Evolutionary conservation across 2,113 vertebrate genomes (phyloP), one percentile per base, ranked within the genome.

Genomic region (Fukomys damarensis): DNA sequence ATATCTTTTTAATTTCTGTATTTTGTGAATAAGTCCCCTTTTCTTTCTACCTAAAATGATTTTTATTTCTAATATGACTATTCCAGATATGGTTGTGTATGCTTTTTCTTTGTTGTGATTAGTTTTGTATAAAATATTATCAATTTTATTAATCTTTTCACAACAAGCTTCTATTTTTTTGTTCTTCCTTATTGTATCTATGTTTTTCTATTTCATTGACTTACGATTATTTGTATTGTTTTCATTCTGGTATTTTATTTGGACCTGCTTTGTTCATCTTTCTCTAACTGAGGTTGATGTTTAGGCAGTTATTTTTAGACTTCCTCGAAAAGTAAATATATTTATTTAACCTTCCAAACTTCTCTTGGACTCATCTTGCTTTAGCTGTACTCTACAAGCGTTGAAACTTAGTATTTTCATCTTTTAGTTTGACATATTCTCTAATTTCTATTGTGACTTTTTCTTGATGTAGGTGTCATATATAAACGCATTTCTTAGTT

Each of bases 371-470:
- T 68, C 7, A 7, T 41, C n/a, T 72, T 84, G 35, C 16, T 84
- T 56, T 35, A 83, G 32, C 6, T 86, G 38, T 11, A 32, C 86
- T 68, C 35, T 52, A 41, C 2, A 46, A 49, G 52, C 43, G 70
- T 94, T 61, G 9, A 56, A 46, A 32, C 13, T 89, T 52, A 49
- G 28, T 16, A 46, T 52, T 93, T 65, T 81, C 38, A 81, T 30
- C 13, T 77, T 61, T 82, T n/a, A 32, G 16, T 96, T 86, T n/a
- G 13, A 92, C 92, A 85, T 86, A 87, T 59, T 66, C 89, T 32
- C 32, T 52, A 65, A 70, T 76, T 92, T 85, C 58, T 70, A 38
- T 10, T 58, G 32, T 72, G n/a, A 94, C 7, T 30, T 89, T 56
- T 86, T 68, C 72, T 86, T 82, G 24, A 70, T 6, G 3, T n/a